Evolutionary conservation across 2,113 vertebrate species (phyloP), one percentile per base, ranked within the genome.

Genomic region (Tenebrosternarchus preto): DNA sequence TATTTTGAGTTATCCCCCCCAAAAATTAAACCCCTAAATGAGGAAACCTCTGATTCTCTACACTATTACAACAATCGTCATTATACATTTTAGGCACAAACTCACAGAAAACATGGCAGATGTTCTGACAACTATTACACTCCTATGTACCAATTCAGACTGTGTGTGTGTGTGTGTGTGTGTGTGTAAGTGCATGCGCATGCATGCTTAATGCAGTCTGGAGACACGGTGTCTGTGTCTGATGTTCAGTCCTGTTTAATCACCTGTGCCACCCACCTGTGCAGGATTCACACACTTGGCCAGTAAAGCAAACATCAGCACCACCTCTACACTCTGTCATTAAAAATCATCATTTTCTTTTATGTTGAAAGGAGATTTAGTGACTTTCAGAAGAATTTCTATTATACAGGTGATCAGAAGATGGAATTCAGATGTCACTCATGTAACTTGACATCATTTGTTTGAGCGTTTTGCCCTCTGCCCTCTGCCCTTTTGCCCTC

Each of bases 191-290:
- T 68, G 33, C 22, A 8, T 68, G 64, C 22, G 33, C 22, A 20
- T 39, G 43, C 43, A 50, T 12, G 43, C 11, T 50, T 22, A 11
- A 67, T 56, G 16, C 63, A 24, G 43, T n/a, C 4, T 3, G 73
- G 74, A 70, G 67, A 64, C 73, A 81, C 53, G 4, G 22, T 56
- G 46, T 73, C 46, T 57, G 22, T 33, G 19, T 75, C 64, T 80
- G 60, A 68, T 74, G 71, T 68, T 68, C 60, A 74, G 20, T 39
- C 3, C 56, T 57, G 31, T 61, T 69, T 56, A 79, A 61, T 79
- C 73, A 59, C 24, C 15, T 36, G 31, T 39, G 25, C 46, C 73
- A 61, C 73, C 24, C 39, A 25, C 72, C 36, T 76, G 80, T 80
- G 60, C 60, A 39, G 63, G 17, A 27, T 24, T 57, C 67, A 25